Conservation (phyloP, 2,888 invertebrate species). For the Anorthoa munda region DNA sequence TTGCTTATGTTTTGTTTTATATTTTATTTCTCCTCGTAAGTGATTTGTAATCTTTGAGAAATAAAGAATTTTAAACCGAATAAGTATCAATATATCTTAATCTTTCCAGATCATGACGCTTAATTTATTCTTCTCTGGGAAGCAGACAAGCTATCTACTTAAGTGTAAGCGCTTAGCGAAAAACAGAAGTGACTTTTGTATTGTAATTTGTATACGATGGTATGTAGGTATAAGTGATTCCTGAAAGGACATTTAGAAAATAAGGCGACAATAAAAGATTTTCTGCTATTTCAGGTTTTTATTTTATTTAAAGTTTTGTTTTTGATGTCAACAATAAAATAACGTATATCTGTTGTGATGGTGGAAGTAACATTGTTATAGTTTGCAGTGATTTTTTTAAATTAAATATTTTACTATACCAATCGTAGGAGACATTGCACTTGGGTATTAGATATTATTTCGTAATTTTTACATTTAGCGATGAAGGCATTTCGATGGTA, state of each 20-base stretch:
- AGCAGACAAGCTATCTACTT: conserved; percentile 14
- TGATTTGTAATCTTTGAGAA: too few species aligned
- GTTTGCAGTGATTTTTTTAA: conserved; percentile 39
- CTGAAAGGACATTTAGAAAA: conserved; percentile 53
- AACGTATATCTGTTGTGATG: conserved; percentile 69
- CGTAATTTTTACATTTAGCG: conserved; percentile 40
- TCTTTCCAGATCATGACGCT: conserved; percentile 81
- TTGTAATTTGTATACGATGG: conserved; percentile 43
- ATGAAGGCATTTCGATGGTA: conserved; percentile 53
- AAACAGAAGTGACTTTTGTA: conserved; percentile 42
- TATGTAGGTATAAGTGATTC: conserved; percentile 23
- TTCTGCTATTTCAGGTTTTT: conserved; percentile 81
- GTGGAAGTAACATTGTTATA: conserved; percentile 53
- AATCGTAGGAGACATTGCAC: conserved; percentile 42
- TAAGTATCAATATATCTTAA: conserved; percentile 19
- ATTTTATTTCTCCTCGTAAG: too few species aligned
- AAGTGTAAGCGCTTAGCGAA: conserved; percentile 18
- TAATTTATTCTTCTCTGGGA: conserved; percentile 20
- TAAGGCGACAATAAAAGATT: conserved; percentile 80
- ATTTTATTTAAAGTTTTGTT: conserved; percentile 84
- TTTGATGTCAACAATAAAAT: conserved; percentile 83
- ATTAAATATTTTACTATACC: conserved; percentile 24
- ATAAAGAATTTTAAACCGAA: too few species aligned
- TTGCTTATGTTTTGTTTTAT: too few species aligned
- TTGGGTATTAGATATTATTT: conserved; percentile 31